These are phyloP conservation scores for Chaetodon trifascialis DNA, from an alignment of 2,113 vertebrate species.

Conservation along the genomic window DNA sequence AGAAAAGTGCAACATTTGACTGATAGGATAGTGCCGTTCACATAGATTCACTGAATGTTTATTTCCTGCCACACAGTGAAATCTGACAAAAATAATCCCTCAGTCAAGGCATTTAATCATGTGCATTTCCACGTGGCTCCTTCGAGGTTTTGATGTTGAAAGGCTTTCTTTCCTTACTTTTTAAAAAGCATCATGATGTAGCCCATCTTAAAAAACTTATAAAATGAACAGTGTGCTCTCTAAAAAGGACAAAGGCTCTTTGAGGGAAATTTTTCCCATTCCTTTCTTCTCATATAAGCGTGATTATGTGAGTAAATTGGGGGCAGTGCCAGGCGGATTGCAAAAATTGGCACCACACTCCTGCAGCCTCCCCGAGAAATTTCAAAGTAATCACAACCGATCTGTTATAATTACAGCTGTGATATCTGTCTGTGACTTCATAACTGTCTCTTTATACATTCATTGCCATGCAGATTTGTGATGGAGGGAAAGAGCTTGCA, in stretches of 20 bases:
- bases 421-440: slow-evolving; percentile 41
- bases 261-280: slow-evolving; percentile 4
- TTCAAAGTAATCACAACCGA: slow-evolving; percentile 51
- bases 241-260: slow-evolving; percentile 1
- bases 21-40: slow-evolving; percentile 31
- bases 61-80: slow-evolving; percentile 23
- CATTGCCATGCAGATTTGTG: slow-evolving; percentile 25
- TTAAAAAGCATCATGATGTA: slow-evolving; percentile 3
- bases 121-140: background rate
- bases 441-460: slow-evolving; percentile 35
- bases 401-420: slow-evolving; percentile 58
- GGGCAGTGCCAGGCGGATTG: slow-evolving; percentile 14
- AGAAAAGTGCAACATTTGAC: slow-evolving; percentile 62
- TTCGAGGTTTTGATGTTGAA: slow-evolving; percentile 5
- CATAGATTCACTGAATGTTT: slow-evolving; percentile 42
- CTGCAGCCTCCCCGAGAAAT: slow-evolving; percentile 38
- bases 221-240: slow-evolving; percentile 3
- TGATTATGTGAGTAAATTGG: slow-evolving; percentile 55
- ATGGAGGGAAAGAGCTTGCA: background rate
- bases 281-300: slow-evolving; percentile 22
- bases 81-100: slow-evolving; percentile 24
- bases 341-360: slow-evolving; percentile 33
- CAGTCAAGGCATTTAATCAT: slow-evolving; percentile 11
- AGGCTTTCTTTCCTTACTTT: background rate
- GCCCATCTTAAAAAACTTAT: slow-evolving; percentile 7